These are phyloP conservation scores for Stegodyphus mimosarum DNA, from an alignment of 1,140 invertebrate genomes.

Conservation along the genomic window DNA sequence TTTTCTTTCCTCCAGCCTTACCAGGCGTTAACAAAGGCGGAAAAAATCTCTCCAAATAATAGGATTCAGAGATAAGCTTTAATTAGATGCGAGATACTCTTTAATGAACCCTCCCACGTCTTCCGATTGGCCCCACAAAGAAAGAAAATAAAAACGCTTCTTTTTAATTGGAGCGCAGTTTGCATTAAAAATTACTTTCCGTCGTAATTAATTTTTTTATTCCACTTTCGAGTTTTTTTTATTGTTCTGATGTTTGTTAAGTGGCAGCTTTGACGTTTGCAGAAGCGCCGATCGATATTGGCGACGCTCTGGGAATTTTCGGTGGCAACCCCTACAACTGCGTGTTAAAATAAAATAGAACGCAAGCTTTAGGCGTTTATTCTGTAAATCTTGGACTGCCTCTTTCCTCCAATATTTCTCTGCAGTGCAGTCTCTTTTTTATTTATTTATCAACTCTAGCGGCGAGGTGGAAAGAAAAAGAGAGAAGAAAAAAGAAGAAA, in stretches of 20 bases:
- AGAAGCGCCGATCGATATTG: conserved; percentile 1
- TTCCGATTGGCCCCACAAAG: conserved; percentile 37
- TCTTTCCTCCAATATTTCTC: conserved; percentile 6
- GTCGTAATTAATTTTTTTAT: conserved; percentile 44
- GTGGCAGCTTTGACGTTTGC: neutral
- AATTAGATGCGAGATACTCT: conserved; percentile 53
- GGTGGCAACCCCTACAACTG: conserved; percentile 27
- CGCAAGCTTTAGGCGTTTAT: conserved; percentile 42
- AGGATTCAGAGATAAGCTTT: conserved; percentile 57
- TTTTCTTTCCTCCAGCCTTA: neutral
- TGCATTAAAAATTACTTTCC: conserved; percentile 59
- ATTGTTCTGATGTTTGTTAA: conserved; percentile 13
- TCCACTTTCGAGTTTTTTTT: conserved; percentile 10
- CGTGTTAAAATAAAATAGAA: conserved; percentile 56
- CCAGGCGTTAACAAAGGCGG: neutral
- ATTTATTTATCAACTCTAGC: neutral
- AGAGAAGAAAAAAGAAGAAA: neutral
- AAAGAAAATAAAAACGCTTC: conserved; percentile 50
- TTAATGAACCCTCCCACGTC: conserved; percentile 53
- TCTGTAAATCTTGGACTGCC: conserved; percentile 33
- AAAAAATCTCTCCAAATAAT: conserved; percentile 20
- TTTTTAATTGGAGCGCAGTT: conserved; percentile 60
- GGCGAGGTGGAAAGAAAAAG: neutral
- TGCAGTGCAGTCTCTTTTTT: neutral
- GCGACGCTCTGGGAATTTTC: neutral